Evolutionary conservation across 2,113 vertebrate species (phyloP).

Genomic region (Numenius arquata): DNA sequence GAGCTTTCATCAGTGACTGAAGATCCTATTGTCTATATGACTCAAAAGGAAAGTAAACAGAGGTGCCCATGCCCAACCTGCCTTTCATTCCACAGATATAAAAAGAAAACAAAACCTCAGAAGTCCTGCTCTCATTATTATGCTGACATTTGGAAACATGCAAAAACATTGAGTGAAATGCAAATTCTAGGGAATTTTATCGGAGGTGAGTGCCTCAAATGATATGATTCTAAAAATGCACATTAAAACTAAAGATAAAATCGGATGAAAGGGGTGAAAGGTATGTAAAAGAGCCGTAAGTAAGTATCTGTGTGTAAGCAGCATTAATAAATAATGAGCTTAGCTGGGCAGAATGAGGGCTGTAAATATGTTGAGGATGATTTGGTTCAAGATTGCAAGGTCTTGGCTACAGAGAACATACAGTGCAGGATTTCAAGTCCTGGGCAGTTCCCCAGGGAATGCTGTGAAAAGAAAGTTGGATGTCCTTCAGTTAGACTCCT

Average conservation of each 20-base stretch:
- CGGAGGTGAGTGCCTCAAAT: not conserved
- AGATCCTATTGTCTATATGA: not conserved
- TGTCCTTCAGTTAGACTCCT: not conserved
- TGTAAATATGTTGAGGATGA: not conserved
- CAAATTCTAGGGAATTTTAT: conserved; percentile 54
- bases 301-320: conserved; percentile 27
- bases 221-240: not conserved
- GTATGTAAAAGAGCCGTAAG: not conserved
- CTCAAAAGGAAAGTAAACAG: conserved; percentile 22
- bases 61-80: not conserved
- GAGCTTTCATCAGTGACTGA: not conserved
- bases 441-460: not conserved
- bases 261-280: not conserved
- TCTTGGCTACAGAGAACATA: not conserved
- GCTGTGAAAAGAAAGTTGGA: not conserved
- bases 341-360: not conserved
- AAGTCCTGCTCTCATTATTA: conserved; percentile 8
- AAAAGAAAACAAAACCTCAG: not conserved
- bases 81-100: not conserved
- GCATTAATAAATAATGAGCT: not conserved
- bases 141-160: conserved; percentile 53
- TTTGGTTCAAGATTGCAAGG: conserved; percentile 11
- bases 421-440: not conserved
- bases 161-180: conserved; percentile 38
- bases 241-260: not conserved